phyloP scores from a whole-genome alignment of 2,888 invertebrate genomes.

The Agrotis ipsilon region DNA sequence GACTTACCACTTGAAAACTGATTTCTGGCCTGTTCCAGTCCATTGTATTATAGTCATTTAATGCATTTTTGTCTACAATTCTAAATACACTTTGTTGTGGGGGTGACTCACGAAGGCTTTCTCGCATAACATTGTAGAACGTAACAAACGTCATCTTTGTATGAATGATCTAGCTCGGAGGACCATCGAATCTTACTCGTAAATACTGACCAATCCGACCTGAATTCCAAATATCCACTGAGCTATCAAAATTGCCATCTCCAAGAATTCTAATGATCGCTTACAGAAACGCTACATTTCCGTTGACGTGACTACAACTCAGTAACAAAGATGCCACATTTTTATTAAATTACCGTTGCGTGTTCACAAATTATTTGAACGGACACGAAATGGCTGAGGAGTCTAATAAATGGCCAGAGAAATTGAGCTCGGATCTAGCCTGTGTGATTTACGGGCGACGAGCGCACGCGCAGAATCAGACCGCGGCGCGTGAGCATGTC shows the following conservation, averaged over 20 bases:
- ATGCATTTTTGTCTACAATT: not conserved
- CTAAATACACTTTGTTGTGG: not conserved
- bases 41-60: not conserved
- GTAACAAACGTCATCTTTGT: not conserved
- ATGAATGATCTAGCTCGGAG: not conserved
- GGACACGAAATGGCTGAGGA: conserved; percentile 49
- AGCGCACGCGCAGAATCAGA: conserved; percentile 63
- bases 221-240: conserved; percentile 1
- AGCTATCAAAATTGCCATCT: conserved; percentile 23
- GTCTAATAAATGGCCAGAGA: conserved; percentile 57
- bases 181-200: not conserved
- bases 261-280: conserved; percentile 33
- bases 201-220: not conserved
- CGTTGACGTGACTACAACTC: conserved; percentile 58
- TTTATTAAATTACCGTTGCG: conserved; percentile 59
- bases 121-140: not conserved
- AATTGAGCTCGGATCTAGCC: conserved; percentile 60
- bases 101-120: not conserved
- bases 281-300: conserved; percentile 41
- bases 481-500: conserved; percentile 61
- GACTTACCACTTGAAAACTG: not conserved
- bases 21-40: not conserved
- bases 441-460: conserved; percentile 56
- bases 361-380: conserved; percentile 62
- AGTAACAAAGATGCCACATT: conserved; percentile 47